A percentile compares a stretch with the other conserved stretches of the same genome.
Conservation (phyloP, 2,797 vertebrate genomes). For the Euphonia xanthogaster region DNA sequence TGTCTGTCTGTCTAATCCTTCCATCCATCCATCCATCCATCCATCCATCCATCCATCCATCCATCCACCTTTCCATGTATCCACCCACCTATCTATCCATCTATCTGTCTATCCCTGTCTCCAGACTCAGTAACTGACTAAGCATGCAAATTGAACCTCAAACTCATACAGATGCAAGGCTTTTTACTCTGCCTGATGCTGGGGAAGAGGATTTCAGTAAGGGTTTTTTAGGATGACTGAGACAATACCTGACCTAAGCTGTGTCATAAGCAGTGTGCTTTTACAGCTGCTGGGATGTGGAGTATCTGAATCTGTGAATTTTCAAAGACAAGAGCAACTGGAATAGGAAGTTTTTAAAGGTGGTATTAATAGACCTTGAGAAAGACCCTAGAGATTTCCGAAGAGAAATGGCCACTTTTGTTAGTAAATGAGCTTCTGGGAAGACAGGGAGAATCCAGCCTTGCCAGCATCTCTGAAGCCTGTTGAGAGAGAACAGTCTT, state of each 20-base stretch:
- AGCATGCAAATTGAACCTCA: not conserved
- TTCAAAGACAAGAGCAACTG: not conserved
- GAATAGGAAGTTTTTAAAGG: not conserved
- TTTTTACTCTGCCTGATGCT: not conserved
- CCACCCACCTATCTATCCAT: fast-evolving
- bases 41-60: fast-evolving
- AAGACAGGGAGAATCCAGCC: not conserved
- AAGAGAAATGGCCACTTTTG: not conserved
- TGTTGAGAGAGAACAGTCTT: not conserved
- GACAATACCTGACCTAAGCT: not conserved
- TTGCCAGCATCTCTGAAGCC: not conserved
- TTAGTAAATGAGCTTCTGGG: not conserved
- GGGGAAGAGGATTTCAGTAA: not conserved
- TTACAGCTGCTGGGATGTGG: not conserved
- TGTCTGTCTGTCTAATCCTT: fast-evolving
- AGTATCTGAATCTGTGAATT: not conserved
- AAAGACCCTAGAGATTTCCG: not conserved
- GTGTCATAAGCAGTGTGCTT: not conserved
- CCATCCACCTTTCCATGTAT: fast-evolving
- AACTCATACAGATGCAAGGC: not conserved
- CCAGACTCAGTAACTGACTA: not conserved
- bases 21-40: fast-evolving
- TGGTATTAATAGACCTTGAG: not conserved
- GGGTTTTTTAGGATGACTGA: not conserved
- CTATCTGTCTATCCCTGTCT: fast-evolving